Conservation (phyloP, 2,888 invertebrate species). For the Ommatoiulus sabulosus region DNA sequence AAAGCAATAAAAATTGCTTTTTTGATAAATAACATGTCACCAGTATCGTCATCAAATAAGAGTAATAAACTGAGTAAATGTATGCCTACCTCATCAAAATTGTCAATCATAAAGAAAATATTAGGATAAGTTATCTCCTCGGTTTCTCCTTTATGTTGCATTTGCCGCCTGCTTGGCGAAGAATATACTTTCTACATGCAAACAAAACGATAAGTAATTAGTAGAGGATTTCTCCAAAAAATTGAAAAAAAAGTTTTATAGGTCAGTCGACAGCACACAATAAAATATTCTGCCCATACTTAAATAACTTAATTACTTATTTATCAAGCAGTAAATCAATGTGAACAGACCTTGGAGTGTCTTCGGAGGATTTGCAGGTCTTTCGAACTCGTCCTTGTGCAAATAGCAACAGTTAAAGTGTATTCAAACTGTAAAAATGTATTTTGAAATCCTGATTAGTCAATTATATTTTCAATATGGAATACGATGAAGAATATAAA, state of each 20-base stretch:
- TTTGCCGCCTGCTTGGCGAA: conserved; percentile 94
- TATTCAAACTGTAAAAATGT: conserved; percentile 81
- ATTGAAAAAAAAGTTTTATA: too few relatives aligned
- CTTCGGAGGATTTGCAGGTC: conserved; percentile 94
- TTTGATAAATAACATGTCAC: not conserved
- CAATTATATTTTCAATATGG: too few relatives aligned
- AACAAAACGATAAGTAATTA: conserved; percentile 61
- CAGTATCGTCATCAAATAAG: too few relatives aligned
- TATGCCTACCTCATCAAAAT: conserved; percentile 89
- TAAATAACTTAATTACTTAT: too few relatives aligned
- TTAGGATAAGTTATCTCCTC: conserved; percentile 99
- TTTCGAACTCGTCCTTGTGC: conserved; percentile 96
- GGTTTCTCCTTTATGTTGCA: conserved; percentile 98
- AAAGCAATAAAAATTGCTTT: not conserved
- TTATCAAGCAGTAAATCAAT: not conserved
- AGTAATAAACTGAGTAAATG: too few relatives aligned
- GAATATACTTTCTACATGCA: conserved; percentile 85
- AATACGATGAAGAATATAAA: too few relatives aligned
- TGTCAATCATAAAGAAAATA: conserved; percentile 99
- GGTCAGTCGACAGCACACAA: too few relatives aligned
- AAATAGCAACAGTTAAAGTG: conserved; percentile 95
- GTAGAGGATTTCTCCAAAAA: not conserved
- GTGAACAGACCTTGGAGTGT: conserved; percentile 80
- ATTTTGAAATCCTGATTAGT: too few relatives aligned
- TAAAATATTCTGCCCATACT: too few relatives aligned